Evolutionary conservation across 2,113 vertebrate genomes (phyloP).

Genomic region (Todiramphus chloris): DNA sequence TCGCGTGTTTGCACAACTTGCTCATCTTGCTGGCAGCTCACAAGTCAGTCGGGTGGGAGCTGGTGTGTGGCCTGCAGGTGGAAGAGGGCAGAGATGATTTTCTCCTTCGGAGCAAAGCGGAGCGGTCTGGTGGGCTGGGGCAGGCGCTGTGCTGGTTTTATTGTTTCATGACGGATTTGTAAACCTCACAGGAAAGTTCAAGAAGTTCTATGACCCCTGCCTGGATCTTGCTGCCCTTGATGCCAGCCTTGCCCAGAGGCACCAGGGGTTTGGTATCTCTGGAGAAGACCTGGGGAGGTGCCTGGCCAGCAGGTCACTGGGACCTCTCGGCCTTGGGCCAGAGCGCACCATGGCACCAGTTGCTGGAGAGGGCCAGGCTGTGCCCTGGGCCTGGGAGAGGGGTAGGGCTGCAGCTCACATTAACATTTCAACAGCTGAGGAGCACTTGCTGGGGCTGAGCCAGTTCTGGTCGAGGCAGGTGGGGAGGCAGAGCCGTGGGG

Average conservation of each 20-base stretch:
- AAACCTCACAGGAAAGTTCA: neutral
- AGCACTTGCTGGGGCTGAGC: neutral
- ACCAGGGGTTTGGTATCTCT: rapidly evolving
- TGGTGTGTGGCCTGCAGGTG: neutral
- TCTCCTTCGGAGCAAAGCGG: neutral
- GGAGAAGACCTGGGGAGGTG: neutral
- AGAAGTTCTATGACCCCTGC: neutral
- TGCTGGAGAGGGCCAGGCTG: rapidly evolving
- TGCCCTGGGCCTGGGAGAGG: neutral
- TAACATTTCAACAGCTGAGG: neutral
- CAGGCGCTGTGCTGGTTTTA: neutral
- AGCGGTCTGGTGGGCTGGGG: neutral
- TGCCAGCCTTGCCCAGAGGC: neutral
- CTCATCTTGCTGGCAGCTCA: rapidly evolving
- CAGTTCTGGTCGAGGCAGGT: neutral
- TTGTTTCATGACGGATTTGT: neutral
- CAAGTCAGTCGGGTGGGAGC: neutral
- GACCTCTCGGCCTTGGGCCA: too few relatives aligned
- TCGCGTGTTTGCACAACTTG: neutral
- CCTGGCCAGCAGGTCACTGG: neutral
- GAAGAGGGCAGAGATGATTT: neutral
- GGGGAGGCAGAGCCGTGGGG: rapidly evolving
- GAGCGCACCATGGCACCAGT: neutral
- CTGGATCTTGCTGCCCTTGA: rapidly evolving
- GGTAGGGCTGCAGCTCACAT: neutral